These are phyloP conservation scores for Atrina japonica DNA, from an alignment of 2,888 invertebrate genomes.

Conservation along the genomic window DNA sequence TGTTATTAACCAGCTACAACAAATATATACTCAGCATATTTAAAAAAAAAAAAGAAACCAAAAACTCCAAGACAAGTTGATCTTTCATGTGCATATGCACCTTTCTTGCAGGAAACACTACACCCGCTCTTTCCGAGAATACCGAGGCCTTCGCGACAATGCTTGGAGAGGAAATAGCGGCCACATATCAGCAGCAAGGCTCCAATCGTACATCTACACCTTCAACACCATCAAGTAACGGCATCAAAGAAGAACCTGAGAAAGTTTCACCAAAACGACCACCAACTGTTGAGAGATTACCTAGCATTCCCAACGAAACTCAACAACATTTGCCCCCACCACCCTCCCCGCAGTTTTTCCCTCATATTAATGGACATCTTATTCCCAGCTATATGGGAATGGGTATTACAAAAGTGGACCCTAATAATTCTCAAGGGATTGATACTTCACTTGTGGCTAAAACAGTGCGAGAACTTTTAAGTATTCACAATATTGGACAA, in stretches of 20 bases:
- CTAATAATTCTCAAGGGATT: slow-evolving; percentile 84
- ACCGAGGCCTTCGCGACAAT: slow-evolving; percentile 80
- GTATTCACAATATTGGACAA: slow-evolving; percentile 99
- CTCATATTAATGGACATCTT: slow-evolving; percentile 55
- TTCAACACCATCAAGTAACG: slow-evolving; percentile 33
- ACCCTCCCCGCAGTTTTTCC: slow-evolving; percentile 57
- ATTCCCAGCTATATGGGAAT: slow-evolving; percentile 60
- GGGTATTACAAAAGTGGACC: slow-evolving; percentile 50
- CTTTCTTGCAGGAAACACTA: slow-evolving; percentile 70
- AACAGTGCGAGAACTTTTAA: slow-evolving; percentile 94
- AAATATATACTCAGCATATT: no score
- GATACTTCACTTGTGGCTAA: slow-evolving; percentile 97
- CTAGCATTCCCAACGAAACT: slow-evolving; percentile 48
- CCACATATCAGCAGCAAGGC: slow-evolving; percentile 84
- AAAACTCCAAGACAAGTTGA: not conserved
- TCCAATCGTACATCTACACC: slow-evolving; percentile 47
- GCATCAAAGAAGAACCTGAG: slow-evolving; percentile 19
- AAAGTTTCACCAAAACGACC: slow-evolving; percentile 40
- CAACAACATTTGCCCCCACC: slow-evolving; percentile 50
- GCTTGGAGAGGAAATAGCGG: slow-evolving; percentile 89
- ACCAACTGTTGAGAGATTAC: slow-evolving; percentile 34
- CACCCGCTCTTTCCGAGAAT: slow-evolving; percentile 70
- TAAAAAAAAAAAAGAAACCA: no score
- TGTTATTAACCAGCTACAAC: no score
- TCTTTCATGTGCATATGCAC: slow-evolving; percentile 75